Evolutionary conservation across 2,888 invertebrate genomes (phyloP).

Genomic region (Amiota mariae): DNA sequence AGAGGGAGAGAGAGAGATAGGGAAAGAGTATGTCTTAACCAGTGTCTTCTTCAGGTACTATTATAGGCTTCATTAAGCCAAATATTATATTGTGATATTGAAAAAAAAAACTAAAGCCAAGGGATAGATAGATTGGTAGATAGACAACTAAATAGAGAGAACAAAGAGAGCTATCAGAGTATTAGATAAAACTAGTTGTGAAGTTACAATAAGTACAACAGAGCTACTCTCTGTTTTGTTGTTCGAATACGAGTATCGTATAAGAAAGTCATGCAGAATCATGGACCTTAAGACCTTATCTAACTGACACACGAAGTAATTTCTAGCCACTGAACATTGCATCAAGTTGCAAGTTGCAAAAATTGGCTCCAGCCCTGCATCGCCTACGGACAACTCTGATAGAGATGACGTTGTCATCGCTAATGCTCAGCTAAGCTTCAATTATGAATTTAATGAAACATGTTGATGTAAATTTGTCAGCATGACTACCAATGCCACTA

Average conservation of each 20-base stretch:
- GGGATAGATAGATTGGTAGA: conserved; percentile 30
- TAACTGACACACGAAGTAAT: conserved; percentile 10
- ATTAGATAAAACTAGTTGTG: too few species aligned
- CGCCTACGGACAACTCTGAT: not conserved
- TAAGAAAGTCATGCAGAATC: conserved; percentile 28
- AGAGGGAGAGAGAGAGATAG: not conserved
- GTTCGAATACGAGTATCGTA: conserved; percentile 16
- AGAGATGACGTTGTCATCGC: conserved; percentile 36
- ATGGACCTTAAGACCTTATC: not conserved
- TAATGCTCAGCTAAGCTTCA: conserved; percentile 31
- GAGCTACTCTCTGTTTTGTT: too few species aligned
- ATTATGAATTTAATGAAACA: conserved; percentile 57
- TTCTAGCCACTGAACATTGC: conserved; percentile 26
- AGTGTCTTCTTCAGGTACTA: conserved; percentile 39
- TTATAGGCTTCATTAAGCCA: conserved; percentile 66
- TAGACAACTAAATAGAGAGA: conserved; percentile 32
- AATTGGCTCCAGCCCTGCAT: conserved; percentile 31
- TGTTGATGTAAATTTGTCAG: conserved; percentile 57
- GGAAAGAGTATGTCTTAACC: too few species aligned
- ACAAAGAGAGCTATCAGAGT: too few species aligned
- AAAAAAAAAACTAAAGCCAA: conserved; percentile 39
- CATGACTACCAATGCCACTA: not conserved
- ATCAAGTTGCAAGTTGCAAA: too few species aligned
- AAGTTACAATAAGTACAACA: too few species aligned
- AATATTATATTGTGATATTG: conserved; percentile 57